Evolutionary conservation across 2,113 vertebrate species (phyloP).

Genomic region (Aramus guarauna): DNA sequence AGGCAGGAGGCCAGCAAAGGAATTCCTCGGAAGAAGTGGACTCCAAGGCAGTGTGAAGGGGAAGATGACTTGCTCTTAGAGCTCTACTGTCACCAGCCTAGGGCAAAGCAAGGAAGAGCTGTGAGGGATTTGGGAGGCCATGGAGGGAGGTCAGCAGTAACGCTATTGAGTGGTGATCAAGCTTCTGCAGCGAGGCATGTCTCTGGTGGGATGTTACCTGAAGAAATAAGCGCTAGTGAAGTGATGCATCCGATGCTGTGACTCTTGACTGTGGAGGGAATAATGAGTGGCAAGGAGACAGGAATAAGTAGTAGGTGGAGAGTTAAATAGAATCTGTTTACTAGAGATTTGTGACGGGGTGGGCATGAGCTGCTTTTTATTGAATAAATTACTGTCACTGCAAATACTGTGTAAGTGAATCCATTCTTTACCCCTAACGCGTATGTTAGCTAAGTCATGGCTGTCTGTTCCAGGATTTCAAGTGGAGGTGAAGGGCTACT

Average conservation of each 20-base stretch:
- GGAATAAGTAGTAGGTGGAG: background rate
- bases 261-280: background rate
- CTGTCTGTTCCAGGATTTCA: background rate
- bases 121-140: background rate
- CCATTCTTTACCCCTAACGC: background rate
- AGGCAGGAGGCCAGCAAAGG: background rate
- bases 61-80: background rate
- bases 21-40: background rate
- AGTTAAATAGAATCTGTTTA: conserved; percentile 9
- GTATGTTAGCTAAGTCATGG: background rate
- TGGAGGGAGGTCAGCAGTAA: background rate
- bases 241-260: background rate
- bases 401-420: background rate
- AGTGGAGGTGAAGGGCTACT: background rate
- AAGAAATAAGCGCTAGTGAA: background rate
- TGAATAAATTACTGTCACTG: conserved; percentile 12
- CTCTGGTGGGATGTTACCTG: background rate
- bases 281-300: background rate
- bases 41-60: background rate
- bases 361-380: background rate
- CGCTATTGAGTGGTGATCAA: background rate
- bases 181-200: background rate
- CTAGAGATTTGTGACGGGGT: background rate
- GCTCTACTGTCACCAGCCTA: background rate
- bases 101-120: background rate